Base-by-base conservation (phyloP, 2,797 vertebrate genomes). In the Mus spretus region DNA sequence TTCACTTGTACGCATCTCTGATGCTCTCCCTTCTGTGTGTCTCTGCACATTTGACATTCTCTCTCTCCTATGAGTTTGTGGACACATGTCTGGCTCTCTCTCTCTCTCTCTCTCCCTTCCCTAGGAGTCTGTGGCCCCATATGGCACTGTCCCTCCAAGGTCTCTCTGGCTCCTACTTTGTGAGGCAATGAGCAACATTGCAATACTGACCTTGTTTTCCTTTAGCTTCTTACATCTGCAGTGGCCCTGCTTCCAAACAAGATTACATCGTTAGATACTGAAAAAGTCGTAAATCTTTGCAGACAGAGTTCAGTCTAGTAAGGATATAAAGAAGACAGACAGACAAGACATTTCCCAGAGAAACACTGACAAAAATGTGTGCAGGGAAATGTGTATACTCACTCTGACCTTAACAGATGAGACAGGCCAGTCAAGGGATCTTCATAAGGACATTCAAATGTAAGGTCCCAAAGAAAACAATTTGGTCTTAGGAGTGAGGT, bases 181-280 rank as follows among this genome's bases (percentile, higher is more conserved):
- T 4, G 15, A 26, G 31, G 44, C 44, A n/a, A 22, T 57, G 19
- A 37, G 40, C 11, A 4, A 0, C 24, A 0, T 0, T 44, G 17
- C 19, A 37, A 14, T 37, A 10, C 1, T 1, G 15, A 61, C 22
- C n/a, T 83, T 40, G 19, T 26, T 55, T 72, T 28, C n/a, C 34
- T 26, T 57, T 50, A 92, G 34, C 61, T 31, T 3, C 28, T 63
- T 44, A 22, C 14, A 2, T 37, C 22, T 34, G 7, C 31, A 63
- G 1, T 12, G 37, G 65, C 55, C 55, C 13, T 40, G 0, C 15
- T 53, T 81, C 89, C 75, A 70, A 77, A 26, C 31, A 47, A 24
- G 75, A 24, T 14, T 22, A 20, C 3, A 0, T 53, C 1, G 22
- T 94, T 22, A 47, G 55, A 47, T 22, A 9, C 17, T 17, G 9